These are phyloP conservation scores for Julus scanicus DNA, from an alignment of 2,888 invertebrate species.

Conservation along the genomic window DNA sequence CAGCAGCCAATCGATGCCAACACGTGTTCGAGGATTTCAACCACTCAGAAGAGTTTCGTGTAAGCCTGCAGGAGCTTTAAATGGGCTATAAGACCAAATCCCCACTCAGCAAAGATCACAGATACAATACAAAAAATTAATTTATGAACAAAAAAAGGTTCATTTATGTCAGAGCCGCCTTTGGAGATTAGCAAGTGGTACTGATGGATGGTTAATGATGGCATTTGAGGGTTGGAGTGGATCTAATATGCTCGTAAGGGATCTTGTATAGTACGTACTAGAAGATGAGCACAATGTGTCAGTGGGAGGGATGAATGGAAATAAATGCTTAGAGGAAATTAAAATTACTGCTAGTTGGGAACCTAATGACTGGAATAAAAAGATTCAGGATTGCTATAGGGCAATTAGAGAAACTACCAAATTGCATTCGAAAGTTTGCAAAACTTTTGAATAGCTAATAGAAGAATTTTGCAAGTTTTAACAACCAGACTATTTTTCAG, in stretches of 20 bases:
- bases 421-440: too few relatives aligned
- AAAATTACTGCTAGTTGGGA: neutral
- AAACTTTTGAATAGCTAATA: too few relatives aligned
- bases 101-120: slow-evolving; percentile 27
- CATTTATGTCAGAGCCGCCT: slow-evolving; percentile 9
- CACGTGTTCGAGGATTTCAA: neutral
- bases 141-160: slow-evolving; percentile 24
- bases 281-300: neutral
- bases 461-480: too few relatives aligned
- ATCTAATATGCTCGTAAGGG: neutral
- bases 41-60: slow-evolving; percentile 6
- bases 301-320: neutral
- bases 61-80: neutral
- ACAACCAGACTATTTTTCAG: too few relatives aligned
- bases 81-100: slow-evolving; percentile 33
- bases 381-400: neutral
- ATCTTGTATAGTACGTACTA: neutral
- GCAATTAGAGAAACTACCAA: too few relatives aligned
- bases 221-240: neutral
- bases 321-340: slow-evolving; percentile 12
- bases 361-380: neutral
- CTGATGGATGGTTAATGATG: slow-evolving; percentile 1
- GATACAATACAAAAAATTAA: slow-evolving; percentile 14
- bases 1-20: neutral
- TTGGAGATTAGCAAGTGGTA: slow-evolving; percentile 17